A percentile compares a stretch with the other conserved stretches of the same genome.
phyloP scores from a whole-genome alignment of 2,113 vertebrate genomes.

The Caranx ignobilis region DNA sequence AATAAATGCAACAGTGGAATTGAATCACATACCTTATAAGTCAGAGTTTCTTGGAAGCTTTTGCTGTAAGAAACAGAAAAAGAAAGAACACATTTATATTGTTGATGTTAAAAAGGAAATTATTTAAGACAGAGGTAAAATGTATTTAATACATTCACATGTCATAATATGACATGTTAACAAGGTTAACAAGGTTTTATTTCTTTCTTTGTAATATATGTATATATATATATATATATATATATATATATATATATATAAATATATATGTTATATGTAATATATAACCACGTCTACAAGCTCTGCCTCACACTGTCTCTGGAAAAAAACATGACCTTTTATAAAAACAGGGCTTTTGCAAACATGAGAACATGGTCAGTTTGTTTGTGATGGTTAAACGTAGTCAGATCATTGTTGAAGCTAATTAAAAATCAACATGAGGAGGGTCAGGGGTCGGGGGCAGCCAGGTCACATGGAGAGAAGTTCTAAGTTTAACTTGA shows the following conservation, averaged over 20 bases:
- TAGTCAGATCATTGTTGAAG: constrained; percentile 3
- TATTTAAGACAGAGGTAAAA: constrained; percentile 7
- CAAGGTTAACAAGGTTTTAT: too few relatives aligned
- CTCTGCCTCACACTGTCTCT: constrained; percentile 8
- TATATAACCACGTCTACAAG: constrained; percentile 16
- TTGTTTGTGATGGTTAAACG: constrained; percentile 37
- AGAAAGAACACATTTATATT: constrained; percentile 10
- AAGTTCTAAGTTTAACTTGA: constrained; percentile 43
- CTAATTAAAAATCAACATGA: constrained; percentile 67
- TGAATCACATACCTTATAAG: constrained; percentile 90
- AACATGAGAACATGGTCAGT: constrained; percentile 25
- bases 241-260: too few relatives aligned
- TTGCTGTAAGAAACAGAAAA: constrained; percentile 81
- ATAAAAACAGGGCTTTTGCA: constrained; percentile 15
- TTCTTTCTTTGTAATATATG: too few relatives aligned
- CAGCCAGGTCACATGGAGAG: constrained; percentile 28
- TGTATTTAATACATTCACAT: not conserved
- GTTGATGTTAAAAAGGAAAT: not conserved
- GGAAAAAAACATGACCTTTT: constrained; percentile 11
- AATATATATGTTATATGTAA: not conserved
- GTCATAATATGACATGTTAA: too few relatives aligned
- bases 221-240: too few relatives aligned
- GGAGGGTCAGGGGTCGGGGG: constrained; percentile 25
- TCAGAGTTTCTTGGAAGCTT: constrained; percentile 89
- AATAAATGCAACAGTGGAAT: constrained; percentile 27